Percentiles rank a stretch among this genome's conserved stretches.
phyloP scores from a whole-genome alignment of 1,140 invertebrate genomes.

The Hyles euphorbiae region DNA sequence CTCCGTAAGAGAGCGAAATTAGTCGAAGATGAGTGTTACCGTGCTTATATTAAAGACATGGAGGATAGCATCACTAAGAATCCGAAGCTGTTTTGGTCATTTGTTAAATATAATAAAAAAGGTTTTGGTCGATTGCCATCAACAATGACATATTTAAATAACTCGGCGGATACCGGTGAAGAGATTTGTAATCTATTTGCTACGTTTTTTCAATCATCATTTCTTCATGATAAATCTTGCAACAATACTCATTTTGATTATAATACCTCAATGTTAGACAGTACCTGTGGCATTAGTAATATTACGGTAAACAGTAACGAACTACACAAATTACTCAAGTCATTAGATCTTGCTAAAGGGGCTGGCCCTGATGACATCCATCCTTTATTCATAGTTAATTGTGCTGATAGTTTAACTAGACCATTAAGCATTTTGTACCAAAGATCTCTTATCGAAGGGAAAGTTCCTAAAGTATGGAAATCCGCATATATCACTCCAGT shows the following conservation, averaged over 20 bases:
- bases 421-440: slow-evolving; percentile 23
- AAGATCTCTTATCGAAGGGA: slow-evolving; percentile 20
- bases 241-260: neutral
- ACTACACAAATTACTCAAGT: neutral
- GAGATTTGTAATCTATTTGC: slow-evolving; percentile 2
- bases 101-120: slow-evolving; percentile 16
- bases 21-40: slow-evolving; percentile 13
- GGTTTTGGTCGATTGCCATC: slow-evolving; percentile 9
- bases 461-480: slow-evolving; percentile 30
- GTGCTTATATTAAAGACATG: slow-evolving; percentile 13
- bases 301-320: neutral
- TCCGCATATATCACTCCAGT: slow-evolving; percentile 27
- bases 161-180: slow-evolving; percentile 13
- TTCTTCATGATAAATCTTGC: neutral
- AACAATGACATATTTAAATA: slow-evolving; percentile 7
- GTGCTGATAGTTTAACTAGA: slow-evolving; percentile 17
- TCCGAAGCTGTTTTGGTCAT: slow-evolving; percentile 25
- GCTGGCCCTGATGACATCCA: slow-evolving; percentile 21
- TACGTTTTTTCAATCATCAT: slow-evolving; percentile 15
- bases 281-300: neutral
- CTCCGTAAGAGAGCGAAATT: slow-evolving; percentile 1
- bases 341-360: slow-evolving; percentile 8
- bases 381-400: slow-evolving; percentile 24
- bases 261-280: neutral
- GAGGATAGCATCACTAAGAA: slow-evolving; percentile 14